These are phyloP conservation scores for Hafferia zeledoni DNA, from an alignment of 2,797 vertebrate species.

Conservation along the genomic window DNA sequence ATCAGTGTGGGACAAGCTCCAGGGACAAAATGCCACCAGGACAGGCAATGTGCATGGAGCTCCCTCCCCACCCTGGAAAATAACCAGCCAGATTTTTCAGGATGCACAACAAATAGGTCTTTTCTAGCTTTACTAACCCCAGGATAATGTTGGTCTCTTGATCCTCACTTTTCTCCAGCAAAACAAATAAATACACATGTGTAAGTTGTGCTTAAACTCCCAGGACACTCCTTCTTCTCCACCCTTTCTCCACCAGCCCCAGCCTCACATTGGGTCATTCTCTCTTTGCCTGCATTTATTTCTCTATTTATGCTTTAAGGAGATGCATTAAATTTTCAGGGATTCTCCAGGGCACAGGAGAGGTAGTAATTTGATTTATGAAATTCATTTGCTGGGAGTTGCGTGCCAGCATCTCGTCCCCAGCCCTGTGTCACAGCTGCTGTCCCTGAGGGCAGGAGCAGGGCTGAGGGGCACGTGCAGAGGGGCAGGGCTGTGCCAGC, in stretches of 20 bases:
- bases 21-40: slow-evolving; percentile 15
- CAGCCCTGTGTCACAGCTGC: neutral
- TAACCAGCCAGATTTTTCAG: neutral
- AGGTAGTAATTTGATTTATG: neutral
- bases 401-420: neutral
- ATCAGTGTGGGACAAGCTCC: neutral
- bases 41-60: neutral
- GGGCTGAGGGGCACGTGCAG: rapidly evolving
- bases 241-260: neutral
- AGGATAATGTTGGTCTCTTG: neutral
- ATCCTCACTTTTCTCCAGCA: neutral
- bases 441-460: neutral
- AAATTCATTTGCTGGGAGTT: neutral
- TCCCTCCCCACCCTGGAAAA: neutral
- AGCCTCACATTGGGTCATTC: neutral
- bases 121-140: neutral
- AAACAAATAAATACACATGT: neutral
- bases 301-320: neutral
- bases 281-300: neutral
- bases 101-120: neutral
- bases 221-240: neutral
- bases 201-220: neutral
- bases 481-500: neutral
- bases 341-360: neutral
- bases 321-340: neutral